phyloP scores from a whole-genome alignment of 2,888 invertebrate genomes.

The Drosophila paranaensis region DNA sequence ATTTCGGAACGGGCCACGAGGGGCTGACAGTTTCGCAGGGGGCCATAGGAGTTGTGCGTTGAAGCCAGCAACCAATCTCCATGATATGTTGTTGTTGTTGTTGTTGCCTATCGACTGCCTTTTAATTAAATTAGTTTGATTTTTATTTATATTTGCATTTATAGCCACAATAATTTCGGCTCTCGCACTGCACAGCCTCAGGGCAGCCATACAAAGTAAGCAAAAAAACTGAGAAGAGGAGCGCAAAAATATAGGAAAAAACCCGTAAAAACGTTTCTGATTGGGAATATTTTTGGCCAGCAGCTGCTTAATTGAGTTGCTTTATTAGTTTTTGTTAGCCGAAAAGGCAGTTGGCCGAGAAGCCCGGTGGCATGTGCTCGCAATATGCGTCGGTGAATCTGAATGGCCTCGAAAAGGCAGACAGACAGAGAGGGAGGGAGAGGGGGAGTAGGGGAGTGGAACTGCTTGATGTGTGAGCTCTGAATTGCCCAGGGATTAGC shows the following conservation, averaged over 20 bases:
- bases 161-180: conserved; percentile 31
- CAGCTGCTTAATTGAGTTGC: conserved; percentile 72
- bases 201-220: conserved; percentile 48
- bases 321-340: conserved; percentile 63
- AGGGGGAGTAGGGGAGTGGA: no score
- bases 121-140: conserved; percentile 73
- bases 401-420: neutral
- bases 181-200: neutral
- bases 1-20: conserved; percentile 20
- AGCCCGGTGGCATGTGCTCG: conserved; percentile 31
- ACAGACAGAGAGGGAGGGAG: neutral
- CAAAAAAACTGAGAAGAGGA: neutral
- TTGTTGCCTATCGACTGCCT: conserved; percentile 22
- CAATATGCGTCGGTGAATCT: conserved; percentile 14
- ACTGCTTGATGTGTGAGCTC: neutral
- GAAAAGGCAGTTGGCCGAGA: conserved; percentile 21
- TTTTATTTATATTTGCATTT: conserved; percentile 50
- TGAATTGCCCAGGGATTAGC: neutral
- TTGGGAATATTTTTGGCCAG: conserved; percentile 49
- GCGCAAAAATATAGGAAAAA: conserved; percentile 16
- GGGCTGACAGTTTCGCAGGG: neutral
- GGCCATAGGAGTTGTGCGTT: conserved; percentile 16
- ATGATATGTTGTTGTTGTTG: neutral
- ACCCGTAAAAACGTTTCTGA: conserved; percentile 36
- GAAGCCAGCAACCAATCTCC: conserved; percentile 18